phyloP scores from a whole-genome alignment of 2,888 invertebrate genomes.

The Mythimna ferrago region DNA sequence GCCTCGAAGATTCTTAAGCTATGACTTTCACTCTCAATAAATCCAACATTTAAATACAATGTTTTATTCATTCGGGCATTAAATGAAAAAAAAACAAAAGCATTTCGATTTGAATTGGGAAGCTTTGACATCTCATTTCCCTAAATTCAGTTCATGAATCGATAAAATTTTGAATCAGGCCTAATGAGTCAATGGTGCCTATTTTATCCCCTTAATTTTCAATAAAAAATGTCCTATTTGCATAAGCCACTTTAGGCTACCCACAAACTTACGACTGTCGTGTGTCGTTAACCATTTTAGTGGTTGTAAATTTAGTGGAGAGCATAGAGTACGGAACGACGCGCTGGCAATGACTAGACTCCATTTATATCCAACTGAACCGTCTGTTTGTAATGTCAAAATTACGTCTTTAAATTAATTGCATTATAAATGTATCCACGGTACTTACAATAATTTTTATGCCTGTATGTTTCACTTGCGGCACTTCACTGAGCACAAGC shows the following conservation, averaged over 20 bases:
- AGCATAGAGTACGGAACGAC: neutral
- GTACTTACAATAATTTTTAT: too few species aligned
- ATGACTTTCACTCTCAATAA: conserved; percentile 11
- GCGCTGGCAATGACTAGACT: neutral
- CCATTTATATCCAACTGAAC: neutral
- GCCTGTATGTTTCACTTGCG: too few species aligned
- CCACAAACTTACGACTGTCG: conserved; percentile 51
- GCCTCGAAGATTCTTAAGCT: neutral
- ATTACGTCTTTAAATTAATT: too few species aligned
- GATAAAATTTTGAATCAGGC: conserved; percentile 69
- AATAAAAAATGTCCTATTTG: conserved; percentile 72
- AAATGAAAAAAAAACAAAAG: conserved; percentile 52
- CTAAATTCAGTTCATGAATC: conserved; percentile 62
- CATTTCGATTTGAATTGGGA: conserved; percentile 41
- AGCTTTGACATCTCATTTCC: conserved; percentile 71
- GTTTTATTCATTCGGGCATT: conserved; percentile 64
- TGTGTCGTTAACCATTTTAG: conserved; percentile 50
- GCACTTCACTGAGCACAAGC: too few species aligned
- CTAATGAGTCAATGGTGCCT: conserved; percentile 71
- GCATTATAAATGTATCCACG: too few species aligned
- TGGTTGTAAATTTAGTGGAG: conserved; percentile 30
- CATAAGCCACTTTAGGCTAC: conserved; percentile 67
- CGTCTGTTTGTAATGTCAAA: neutral
- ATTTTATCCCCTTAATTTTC: conserved; percentile 68
- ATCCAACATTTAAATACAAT: conserved; percentile 59